Evolutionary conservation across 1,140 invertebrate genomes (phyloP).

Genomic region (Zaprionus ghesquierei): DNA sequence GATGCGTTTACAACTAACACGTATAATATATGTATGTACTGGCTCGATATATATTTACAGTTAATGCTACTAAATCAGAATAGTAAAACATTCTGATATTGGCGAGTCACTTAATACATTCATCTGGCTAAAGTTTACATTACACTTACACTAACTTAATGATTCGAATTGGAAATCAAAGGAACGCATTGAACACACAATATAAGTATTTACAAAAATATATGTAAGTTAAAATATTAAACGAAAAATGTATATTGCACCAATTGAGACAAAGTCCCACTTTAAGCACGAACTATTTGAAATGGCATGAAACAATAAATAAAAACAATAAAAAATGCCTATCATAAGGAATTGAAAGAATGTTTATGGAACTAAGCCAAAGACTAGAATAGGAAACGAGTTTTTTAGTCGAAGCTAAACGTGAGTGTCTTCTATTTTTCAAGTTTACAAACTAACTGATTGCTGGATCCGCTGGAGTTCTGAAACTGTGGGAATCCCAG

Average conservation of each 20-base stretch:
- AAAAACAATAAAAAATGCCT: constrained; percentile 1
- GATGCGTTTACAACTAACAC: constrained; percentile 7
- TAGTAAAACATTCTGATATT: constrained; percentile 15
- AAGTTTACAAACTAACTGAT: constrained; percentile 55
- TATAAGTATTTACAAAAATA: constrained; percentile 6
- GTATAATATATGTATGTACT: background rate
- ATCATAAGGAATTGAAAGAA: background rate
- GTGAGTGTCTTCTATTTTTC: constrained; percentile 52
- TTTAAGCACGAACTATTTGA: background rate
- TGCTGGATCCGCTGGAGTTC: constrained; percentile 42
- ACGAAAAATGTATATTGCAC: background rate
- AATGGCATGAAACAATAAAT: background rate
- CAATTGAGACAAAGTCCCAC: background rate
- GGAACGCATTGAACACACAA: background rate
- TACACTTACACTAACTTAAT: background rate
- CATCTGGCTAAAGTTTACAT: background rate
- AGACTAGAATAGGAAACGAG: constrained; percentile 49
- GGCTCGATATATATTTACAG: constrained; percentile 28
- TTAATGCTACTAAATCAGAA: constrained; percentile 15
- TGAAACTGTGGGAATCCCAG: constrained; percentile 71
- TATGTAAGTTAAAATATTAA: constrained; percentile 1
- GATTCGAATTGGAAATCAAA: background rate
- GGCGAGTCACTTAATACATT: background rate
- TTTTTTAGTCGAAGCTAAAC: constrained; percentile 7
- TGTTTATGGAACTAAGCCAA: constrained; percentile 3